phyloP scores from a whole-genome alignment of 2,797 vertebrate species.

The Botia kubotai region DNA sequence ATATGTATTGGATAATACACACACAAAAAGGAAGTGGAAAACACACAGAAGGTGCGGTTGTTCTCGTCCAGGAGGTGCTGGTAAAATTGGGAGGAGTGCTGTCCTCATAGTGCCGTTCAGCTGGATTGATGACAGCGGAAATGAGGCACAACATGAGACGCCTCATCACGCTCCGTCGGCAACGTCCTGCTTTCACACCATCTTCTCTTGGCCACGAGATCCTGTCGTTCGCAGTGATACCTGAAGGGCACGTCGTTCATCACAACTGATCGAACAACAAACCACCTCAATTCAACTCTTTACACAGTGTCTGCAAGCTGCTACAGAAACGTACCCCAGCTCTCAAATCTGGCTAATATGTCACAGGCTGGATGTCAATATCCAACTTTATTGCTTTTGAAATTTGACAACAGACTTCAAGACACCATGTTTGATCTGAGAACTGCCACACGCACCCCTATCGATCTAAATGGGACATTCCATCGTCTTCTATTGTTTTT shows the following conservation, averaged over 20 bases:
- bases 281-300: background rate
- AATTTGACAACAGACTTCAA: too few relatives aligned
- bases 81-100: background rate
- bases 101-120: background rate
- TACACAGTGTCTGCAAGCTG: too few relatives aligned
- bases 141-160: background rate
- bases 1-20: too few relatives aligned
- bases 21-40: too few relatives aligned
- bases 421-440: too few relatives aligned
- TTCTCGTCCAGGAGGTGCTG: background rate
- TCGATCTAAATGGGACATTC: too few relatives aligned
- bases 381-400: too few relatives aligned
- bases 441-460: too few relatives aligned
- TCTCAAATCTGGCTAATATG: too few relatives aligned
- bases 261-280: background rate
- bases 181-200: background rate
- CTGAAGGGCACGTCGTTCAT: background rate
- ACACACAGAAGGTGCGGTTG: background rate
- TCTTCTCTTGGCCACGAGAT: background rate
- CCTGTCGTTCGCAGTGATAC: background rate
- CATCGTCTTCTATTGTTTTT: too few relatives aligned
- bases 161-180: background rate
- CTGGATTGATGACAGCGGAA: background rate
- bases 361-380: too few relatives aligned
- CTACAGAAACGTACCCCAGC: too few relatives aligned